Base-by-base conservation (phyloP, 2,797 vertebrate genomes). In the Chromis chromis region DNA sequence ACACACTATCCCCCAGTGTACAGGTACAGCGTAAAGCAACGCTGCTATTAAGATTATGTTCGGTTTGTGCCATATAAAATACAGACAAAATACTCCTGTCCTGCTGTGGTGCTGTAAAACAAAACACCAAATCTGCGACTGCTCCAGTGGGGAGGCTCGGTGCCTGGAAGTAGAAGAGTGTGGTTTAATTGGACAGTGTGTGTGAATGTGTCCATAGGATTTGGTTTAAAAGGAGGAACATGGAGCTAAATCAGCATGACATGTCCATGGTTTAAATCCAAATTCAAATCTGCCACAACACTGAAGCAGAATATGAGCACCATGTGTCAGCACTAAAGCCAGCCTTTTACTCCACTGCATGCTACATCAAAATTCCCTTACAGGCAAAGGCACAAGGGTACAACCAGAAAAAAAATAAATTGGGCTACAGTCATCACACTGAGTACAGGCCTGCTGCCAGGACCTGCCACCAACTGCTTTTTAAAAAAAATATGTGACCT, bases 1-100 rank as follows among this genome's bases (percentile, higher is more conserved):
- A 76, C 70, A 74, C 70, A 6, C 22, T 31, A n/a, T 63, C 59
- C 49, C 64, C 55, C 44, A 27, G 50, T 63, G 77, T 58, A 74
- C 73, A 63, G 16, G 33, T 57, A 48, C 31, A 22, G 57, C 70
- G 27, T 27, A 19, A 78, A 76, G 46, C 50, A 63, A 42, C 55
- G 31, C 33, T 42, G 10, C 57, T 68, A 39, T 73, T 70, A 68
- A 50, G 63, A 79, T 53, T 67, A 61, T 72, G 54, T 49, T 82
- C 33, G 48, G 65, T 80, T 77, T 75, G 81, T 71, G 62, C 40
- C 63, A 68, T 39, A 84, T 39, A 54, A 65, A 74, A 83, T 42
- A 54, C 49, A 71, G 62, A 58, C 62, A 60, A 70, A 71, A 75
- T 36, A 53, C 60, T 39, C 28, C n/a, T 9, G 48, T 42, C 62